A percentile compares a stretch with the other conserved stretches of the same genome.
Evolutionary conservation across 2,888 invertebrate species (phyloP).

Genomic region (Tholera decimalis): DNA sequence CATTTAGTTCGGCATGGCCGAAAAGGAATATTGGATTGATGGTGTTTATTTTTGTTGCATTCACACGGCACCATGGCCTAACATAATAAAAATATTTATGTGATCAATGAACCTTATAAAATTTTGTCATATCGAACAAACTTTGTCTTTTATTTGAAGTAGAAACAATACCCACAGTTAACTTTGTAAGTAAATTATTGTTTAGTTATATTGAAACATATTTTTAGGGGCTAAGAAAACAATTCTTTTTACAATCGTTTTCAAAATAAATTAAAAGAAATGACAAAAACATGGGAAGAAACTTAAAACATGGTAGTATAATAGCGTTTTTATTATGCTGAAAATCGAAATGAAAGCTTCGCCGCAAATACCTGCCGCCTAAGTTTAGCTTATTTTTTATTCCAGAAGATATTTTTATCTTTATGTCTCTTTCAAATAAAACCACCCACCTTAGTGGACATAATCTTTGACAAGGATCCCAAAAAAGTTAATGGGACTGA

Average conservation of each 20-base stretch:
- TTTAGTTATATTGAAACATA: no score
- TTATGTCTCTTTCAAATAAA: conserved; percentile 40
- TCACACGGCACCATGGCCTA: conserved; percentile 66
- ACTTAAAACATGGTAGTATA: not conserved
- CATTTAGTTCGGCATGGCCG: conserved; percentile 75
- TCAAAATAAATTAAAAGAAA: no score
- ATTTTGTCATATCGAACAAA: not conserved
- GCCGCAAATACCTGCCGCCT: not conserved
- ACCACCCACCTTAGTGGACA: conserved; percentile 31
- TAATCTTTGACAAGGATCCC: conserved; percentile 44
- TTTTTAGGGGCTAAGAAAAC: no score
- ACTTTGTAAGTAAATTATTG: not conserved
- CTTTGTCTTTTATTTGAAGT: not conserved
- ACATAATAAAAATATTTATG: conserved; percentile 69
- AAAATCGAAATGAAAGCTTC: conserved; percentile 3
- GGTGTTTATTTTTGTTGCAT: conserved; percentile 74
- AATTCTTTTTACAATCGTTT: no score
- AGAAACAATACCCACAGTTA: not conserved
- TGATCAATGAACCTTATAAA: conserved; percentile 75
- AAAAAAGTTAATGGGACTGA: conserved; percentile 41
- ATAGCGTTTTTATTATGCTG: conserved; percentile 1
- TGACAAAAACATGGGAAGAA: no score
- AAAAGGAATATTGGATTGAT: conserved; percentile 76
- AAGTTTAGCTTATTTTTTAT: conserved; percentile 7
- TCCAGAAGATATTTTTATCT: conserved; percentile 15